These are phyloP conservation scores for Brachyptera putata DNA, from an alignment of 2,888 invertebrate genomes.

Conservation along the genomic window DNA sequence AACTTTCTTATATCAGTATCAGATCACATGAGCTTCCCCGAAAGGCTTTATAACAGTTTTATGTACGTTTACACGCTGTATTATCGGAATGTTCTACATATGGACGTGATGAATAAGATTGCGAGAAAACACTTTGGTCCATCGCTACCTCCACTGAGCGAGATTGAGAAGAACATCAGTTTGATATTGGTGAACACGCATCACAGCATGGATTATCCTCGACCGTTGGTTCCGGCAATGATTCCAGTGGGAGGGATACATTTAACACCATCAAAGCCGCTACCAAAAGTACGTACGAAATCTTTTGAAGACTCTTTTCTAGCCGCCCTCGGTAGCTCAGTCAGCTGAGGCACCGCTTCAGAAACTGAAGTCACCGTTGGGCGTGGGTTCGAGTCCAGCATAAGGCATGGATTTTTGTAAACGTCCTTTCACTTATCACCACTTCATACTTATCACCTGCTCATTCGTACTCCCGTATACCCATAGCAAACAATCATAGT, in stretches of 20 bases:
- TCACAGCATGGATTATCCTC: conserved; percentile 37
- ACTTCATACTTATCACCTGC: too few species aligned
- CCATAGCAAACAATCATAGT: too few species aligned
- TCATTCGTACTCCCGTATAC: too few species aligned
- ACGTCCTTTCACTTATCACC: too few species aligned
- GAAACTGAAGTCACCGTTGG: too few species aligned
- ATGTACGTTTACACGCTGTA: conserved; percentile 4
- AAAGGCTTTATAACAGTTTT: conserved; percentile 27
- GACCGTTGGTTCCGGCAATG: conserved; percentile 45
- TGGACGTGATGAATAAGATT: conserved; percentile 23
- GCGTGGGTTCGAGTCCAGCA: too few species aligned
- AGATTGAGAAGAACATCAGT: conserved; percentile 48
- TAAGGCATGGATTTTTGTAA: too few species aligned
- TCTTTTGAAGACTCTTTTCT: conserved; percentile 31
- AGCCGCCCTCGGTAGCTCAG: too few species aligned
- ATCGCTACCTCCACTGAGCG: conserved; percentile 38
- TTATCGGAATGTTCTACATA: neutral
- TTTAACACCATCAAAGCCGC: conserved; percentile 41
- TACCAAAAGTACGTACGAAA: conserved; percentile 43
- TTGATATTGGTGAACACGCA: conserved; percentile 46
- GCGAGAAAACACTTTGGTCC: conserved; percentile 33
- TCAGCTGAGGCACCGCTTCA: too few species aligned
- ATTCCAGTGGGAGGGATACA: conserved; percentile 47
- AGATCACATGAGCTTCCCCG: conserved; percentile 29
- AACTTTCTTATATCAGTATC: conserved; percentile 17